phyloP scores from a whole-genome alignment of 92 coral and sea anemone genomes.

The Ricordea florida region DNA sequence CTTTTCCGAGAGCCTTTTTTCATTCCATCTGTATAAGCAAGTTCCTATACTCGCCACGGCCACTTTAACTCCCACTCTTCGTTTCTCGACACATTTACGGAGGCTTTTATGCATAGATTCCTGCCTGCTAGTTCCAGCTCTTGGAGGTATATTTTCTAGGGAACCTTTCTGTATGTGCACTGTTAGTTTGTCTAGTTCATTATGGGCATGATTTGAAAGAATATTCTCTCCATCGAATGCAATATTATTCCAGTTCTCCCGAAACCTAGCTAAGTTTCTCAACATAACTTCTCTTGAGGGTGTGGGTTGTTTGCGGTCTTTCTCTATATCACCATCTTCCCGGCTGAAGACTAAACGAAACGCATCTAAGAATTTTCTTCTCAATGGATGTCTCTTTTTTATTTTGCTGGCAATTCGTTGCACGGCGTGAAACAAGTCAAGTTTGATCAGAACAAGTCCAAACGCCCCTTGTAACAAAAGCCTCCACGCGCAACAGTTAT shows the following conservation, averaged over 20 bases:
- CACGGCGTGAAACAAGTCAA: constrained; percentile 41
- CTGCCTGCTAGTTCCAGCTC: constrained; percentile 7
- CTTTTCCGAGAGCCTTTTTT: neutral
- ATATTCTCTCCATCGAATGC: neutral
- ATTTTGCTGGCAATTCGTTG: constrained; percentile 12
- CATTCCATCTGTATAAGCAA: constrained; percentile 12
- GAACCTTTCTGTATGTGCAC: constrained; percentile 21
- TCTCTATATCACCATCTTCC: too few relatives aligned
- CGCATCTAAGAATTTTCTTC: too few relatives aligned
- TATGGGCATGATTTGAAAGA: neutral
- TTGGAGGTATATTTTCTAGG: constrained; percentile 1
- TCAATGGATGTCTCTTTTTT: constrained; percentile 27
- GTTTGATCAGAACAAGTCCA: constrained; percentile 6
- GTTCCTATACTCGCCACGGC: constrained; percentile 11
- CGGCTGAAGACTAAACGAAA: too few relatives aligned
- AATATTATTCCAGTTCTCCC: constrained; percentile 16
- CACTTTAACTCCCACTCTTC: neutral
- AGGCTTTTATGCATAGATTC: constrained; percentile 21
- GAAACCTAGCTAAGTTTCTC: constrained; percentile 23
- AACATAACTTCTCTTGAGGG: constrained; percentile 24
- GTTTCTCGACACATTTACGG: neutral
- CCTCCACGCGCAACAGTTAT: constrained; percentile 62
- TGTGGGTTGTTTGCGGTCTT: too few relatives aligned
- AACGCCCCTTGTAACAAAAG: constrained; percentile 15
- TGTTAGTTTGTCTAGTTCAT: constrained; percentile 30